phyloP scores from a whole-genome alignment of 2,113 vertebrate species.

The Alces alces region DNA sequence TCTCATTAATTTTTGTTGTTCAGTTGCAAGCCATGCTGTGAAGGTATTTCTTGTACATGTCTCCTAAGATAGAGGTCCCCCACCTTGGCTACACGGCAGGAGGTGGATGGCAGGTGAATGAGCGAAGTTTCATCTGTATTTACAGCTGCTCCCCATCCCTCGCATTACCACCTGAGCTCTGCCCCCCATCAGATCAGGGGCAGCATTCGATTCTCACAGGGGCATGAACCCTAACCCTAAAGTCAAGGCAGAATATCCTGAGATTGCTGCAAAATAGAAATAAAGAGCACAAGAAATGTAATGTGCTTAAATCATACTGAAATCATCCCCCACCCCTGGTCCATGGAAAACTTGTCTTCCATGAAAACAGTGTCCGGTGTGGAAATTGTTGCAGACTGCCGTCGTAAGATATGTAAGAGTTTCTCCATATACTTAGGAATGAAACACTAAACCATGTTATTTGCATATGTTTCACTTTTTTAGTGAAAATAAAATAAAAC shows the following conservation, averaged over 20 bases:
- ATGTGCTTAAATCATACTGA: not conserved
- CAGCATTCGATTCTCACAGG: not conserved
- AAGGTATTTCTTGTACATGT: not conserved
- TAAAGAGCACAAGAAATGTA: not conserved
- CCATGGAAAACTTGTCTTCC: not conserved
- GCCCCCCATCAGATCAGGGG: not conserved
- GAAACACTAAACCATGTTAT: not conserved
- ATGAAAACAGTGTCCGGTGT: not conserved
- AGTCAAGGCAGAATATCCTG: not conserved
- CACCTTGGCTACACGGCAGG: not conserved
- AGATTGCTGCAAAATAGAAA: not conserved
- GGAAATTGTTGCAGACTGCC: fast-evolving
- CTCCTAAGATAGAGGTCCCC: not conserved
- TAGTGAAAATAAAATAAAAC: not conserved
- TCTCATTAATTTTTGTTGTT: not conserved
- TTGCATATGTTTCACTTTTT: not conserved
- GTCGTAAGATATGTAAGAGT: not conserved
- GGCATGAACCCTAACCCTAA: not conserved
- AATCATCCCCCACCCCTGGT: not conserved
- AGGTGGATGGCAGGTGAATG: not conserved
- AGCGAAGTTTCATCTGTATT: not conserved
- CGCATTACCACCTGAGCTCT: not conserved
- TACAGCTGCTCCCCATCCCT: not conserved
- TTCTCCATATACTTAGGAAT: not conserved
- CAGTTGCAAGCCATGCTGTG: not conserved